phyloP scores from a whole-genome alignment of 2,113 vertebrate genomes.

The Brachypodius melanocephalos region DNA sequence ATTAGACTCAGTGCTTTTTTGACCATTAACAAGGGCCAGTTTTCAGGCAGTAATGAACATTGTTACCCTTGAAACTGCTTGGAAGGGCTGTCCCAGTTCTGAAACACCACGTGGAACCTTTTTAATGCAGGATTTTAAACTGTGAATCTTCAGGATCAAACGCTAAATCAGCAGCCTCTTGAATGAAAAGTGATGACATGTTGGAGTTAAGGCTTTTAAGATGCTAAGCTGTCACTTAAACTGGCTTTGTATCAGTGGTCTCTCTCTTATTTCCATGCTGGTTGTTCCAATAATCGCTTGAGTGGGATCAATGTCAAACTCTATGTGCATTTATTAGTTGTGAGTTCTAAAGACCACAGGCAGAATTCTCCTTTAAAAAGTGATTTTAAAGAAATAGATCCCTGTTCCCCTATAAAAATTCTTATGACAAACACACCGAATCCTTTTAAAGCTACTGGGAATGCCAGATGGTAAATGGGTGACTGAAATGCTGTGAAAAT shows the following conservation, averaged over 20 bases:
- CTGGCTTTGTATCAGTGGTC: not conserved
- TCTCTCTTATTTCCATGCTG: not conserved
- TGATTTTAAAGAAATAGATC: not conserved
- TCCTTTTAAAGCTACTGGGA: not conserved
- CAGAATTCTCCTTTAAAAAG: not conserved
- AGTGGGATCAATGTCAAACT: not conserved
- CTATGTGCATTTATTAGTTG: not conserved
- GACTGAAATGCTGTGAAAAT: not conserved
- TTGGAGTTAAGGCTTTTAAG: not conserved
- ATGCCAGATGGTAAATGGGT: not conserved
- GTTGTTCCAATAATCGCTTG: not conserved
- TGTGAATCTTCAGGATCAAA: not conserved
- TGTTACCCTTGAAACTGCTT: not conserved
- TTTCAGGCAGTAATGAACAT: not conserved
- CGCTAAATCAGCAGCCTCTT: not conserved
- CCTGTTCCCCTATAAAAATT: not conserved
- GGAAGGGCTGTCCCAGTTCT: not conserved
- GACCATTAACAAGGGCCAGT: not conserved
- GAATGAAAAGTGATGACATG: not conserved
- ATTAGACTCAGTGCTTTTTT: not conserved
- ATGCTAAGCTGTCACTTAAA: not conserved
- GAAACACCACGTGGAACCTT: not conserved
- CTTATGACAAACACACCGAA: not conserved
- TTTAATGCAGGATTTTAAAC: not conserved
- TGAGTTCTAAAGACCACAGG: not conserved